A percentile compares a stretch with the other conserved stretches of the same genome.
These are phyloP conservation scores for Triplophysa bombifrons DNA, from an alignment of 2,797 vertebrate species.

Conservation along the genomic window DNA sequence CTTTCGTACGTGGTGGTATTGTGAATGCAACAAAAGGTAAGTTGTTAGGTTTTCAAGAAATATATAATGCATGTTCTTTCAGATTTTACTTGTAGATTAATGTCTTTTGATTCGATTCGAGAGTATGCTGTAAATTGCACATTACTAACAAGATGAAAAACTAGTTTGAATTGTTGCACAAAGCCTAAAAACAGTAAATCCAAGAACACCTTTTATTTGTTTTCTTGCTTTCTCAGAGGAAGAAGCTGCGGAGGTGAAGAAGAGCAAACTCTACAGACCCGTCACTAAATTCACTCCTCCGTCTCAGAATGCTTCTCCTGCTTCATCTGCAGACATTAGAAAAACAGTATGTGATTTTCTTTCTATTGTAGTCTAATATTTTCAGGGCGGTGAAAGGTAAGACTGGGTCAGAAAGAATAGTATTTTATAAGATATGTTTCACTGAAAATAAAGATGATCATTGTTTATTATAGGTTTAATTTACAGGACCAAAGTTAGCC, in stretches of 20 bases:
- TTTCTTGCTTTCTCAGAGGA: slow-evolving; percentile 68
- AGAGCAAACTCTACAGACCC: slow-evolving; percentile 79
- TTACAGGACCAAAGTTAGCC: background rate
- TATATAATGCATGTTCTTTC: too few species aligned
- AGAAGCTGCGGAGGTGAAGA: slow-evolving; percentile 76
- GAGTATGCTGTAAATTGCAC: too few species aligned
- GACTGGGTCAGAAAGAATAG: background rate
- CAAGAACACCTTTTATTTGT: background rate
- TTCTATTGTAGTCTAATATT: background rate
- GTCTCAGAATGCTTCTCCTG: slow-evolving; percentile 64
- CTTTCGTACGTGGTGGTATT: slow-evolving; percentile 82
- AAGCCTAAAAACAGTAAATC: background rate
- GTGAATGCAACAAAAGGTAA: slow-evolving; percentile 83
- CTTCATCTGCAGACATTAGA: slow-evolving; percentile 66
- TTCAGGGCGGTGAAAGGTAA: slow-evolving; percentile 1
- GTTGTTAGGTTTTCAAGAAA: background rate
- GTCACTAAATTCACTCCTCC: slow-evolving; percentile 69
- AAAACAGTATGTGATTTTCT: slow-evolving; percentile 72
- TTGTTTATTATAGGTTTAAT: background rate
- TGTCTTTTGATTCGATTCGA: too few species aligned
- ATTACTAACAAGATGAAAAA: too few species aligned
- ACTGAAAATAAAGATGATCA: background rate
- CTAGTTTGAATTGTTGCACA: too few species aligned
- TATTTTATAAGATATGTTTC: background rate
- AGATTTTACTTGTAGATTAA: too few species aligned